Percentiles rank a stretch among this genome's conserved stretches.
These are phyloP conservation scores for Heliconius hewitsoni DNA, from an alignment of 1,140 invertebrate genomes.

Conservation along the genomic window DNA sequence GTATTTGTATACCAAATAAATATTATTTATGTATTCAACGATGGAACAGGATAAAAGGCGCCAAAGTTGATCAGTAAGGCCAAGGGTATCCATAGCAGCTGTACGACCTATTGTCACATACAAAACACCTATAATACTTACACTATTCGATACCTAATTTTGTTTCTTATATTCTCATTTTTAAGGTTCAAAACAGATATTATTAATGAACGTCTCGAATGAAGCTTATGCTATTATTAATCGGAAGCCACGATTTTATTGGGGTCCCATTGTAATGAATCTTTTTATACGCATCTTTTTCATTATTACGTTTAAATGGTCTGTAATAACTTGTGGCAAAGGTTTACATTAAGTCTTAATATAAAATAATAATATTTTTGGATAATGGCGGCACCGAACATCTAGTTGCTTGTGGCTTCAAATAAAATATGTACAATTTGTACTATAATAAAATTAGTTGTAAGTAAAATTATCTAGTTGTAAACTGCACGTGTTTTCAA, in stretches of 20 bases:
- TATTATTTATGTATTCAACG: constrained; percentile 36
- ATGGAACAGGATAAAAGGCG: constrained; percentile 49
- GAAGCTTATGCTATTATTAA: constrained; percentile 42
- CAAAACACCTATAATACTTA: constrained; percentile 39
- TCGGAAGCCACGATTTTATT: constrained; percentile 47
- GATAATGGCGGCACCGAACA: background rate
- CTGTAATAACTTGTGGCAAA: background rate
- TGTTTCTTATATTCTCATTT: background rate
- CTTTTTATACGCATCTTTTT: constrained; percentile 27
- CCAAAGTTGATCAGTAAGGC: constrained; percentile 51
- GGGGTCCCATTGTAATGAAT: constrained; percentile 45
- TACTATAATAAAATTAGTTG: background rate
- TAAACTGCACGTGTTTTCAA: too few relatives aligned
- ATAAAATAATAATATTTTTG: background rate
- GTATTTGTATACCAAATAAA: constrained; percentile 11
- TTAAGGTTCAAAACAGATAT: constrained; percentile 18
- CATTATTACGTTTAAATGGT: constrained; percentile 15
- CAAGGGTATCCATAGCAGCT: constrained; percentile 57
- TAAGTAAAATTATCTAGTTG: too few relatives aligned
- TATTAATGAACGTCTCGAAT: constrained; percentile 3
- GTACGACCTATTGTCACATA: constrained; percentile 57
- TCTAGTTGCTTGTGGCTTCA: background rate
- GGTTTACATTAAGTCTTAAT: background rate
- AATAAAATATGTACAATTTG: background rate
- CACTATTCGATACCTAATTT: background rate